These are phyloP conservation scores for Poeciliopsis paucimaculata DNA, from an alignment of 2,797 vertebrate species.

Conservation along the genomic window DNA sequence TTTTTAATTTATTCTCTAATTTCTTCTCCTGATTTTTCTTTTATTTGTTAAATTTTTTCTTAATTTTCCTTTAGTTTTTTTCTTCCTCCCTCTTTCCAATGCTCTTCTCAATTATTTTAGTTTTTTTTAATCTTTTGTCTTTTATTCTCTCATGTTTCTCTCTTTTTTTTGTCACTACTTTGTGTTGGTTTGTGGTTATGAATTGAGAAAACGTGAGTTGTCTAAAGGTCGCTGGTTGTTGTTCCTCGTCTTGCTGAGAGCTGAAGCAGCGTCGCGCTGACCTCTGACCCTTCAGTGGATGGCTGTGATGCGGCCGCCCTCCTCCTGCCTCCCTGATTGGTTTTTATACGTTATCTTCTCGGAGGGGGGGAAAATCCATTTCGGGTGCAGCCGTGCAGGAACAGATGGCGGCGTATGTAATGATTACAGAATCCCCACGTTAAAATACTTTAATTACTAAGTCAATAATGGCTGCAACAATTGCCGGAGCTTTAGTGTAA, in stretches of 20 bases:
- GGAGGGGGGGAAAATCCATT: slow-evolving; percentile 78
- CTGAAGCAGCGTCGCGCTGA: too few relatives aligned
- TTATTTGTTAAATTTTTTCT: too few relatives aligned
- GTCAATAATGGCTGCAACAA: slow-evolving; percentile 98
- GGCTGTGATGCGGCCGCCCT: slow-evolving; percentile 13
- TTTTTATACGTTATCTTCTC: slow-evolving; percentile 75
- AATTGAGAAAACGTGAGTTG: background rate
- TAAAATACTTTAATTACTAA: slow-evolving; percentile 99
- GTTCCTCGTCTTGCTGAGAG: too few relatives aligned
- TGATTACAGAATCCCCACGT: slow-evolving; percentile 99
- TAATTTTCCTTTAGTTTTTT: too few relatives aligned
- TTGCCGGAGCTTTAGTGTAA: slow-evolving; percentile 90
- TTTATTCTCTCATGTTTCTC: background rate
- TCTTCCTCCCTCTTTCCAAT: too few relatives aligned
- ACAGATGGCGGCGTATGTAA: slow-evolving; percentile 97
- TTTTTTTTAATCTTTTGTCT: background rate
- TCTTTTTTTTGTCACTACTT: background rate
- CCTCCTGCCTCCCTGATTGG: slow-evolving; percentile 45
- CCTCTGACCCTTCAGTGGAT: slow-evolving; percentile 23
- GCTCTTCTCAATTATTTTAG: too few relatives aligned
- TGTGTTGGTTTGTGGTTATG: background rate
- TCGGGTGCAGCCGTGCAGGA: slow-evolving; percentile 77
- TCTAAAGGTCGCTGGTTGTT: too few relatives aligned
- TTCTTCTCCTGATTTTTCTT: too few relatives aligned
- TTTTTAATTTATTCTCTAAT: too few relatives aligned